A percentile compares a stretch with the other conserved stretches of the same genome.
These are phyloP conservation scores for Andricus quercusramuli DNA, from an alignment of 2,888 invertebrate species.

Conservation along the genomic window DNA sequence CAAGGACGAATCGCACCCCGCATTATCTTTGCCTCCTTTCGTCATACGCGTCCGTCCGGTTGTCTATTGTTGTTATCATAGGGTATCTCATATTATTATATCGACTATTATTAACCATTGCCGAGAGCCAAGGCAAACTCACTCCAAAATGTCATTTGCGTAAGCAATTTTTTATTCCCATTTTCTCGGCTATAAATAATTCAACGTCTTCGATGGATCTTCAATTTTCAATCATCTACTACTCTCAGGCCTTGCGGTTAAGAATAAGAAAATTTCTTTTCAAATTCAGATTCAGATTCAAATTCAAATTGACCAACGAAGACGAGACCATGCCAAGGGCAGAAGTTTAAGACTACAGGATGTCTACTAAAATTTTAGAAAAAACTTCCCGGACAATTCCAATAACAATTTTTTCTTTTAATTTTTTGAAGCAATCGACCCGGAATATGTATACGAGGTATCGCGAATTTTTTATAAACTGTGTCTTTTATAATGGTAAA, in stretches of 20 bases:
- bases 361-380: too few species aligned
- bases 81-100: constrained; percentile 16
- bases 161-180: not conserved
- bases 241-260: not conserved
- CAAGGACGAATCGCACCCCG: constrained; percentile 13
- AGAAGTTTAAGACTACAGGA: too few species aligned
- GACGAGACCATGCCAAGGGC: not conserved
- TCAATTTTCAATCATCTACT: not conserved
- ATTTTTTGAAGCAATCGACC: too few species aligned
- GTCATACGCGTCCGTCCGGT: constrained; percentile 16
- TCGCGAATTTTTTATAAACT: too few species aligned
- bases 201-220: not conserved
- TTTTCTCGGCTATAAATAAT: constrained; percentile 11
- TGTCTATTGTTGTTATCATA: not conserved
- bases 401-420: too few species aligned
- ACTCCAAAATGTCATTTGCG: constrained; percentile 6
- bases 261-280: not conserved
- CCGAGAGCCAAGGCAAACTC: not conserved
- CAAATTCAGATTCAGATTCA: not conserved
- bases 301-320: not conserved
- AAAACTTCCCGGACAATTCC: too few species aligned
- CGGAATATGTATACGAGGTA: too few species aligned
- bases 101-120: constrained; percentile 28
- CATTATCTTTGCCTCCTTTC: constrained; percentile 17
- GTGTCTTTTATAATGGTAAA: too few species aligned